Evolutionary conservation across 2,113 vertebrate genomes (phyloP).

Genomic region (Butorides virescens): DNA sequence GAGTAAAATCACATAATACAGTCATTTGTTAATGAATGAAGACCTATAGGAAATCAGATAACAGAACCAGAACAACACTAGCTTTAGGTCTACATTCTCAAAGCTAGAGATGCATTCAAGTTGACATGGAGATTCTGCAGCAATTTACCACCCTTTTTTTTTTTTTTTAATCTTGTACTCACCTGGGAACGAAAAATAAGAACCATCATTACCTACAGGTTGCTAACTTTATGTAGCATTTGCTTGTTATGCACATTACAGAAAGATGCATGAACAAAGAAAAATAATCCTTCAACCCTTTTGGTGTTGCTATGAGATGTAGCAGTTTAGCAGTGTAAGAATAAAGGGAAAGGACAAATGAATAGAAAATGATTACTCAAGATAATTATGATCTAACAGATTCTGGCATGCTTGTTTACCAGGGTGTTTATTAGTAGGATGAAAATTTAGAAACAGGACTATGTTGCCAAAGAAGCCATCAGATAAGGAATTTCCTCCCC

Average conservation of each 20-base stretch:
- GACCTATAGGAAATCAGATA: neutral
- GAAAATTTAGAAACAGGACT: neutral
- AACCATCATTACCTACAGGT: neutral
- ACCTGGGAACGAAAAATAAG: neutral
- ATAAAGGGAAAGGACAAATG: neutral
- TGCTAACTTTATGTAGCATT: neutral
- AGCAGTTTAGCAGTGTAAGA: neutral
- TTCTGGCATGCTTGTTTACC: neutral
- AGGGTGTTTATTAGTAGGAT: neutral
- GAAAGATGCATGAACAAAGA: neutral
- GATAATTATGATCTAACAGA: neutral
- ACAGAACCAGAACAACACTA: neutral
- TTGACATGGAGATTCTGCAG: neutral
- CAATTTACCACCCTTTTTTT: neutral
- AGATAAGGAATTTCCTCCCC: neutral
- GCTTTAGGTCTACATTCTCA: neutral
- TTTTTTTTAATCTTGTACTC: neutral
- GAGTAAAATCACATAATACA: neutral
- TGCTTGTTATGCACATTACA: neutral
- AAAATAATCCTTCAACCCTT: neutral
- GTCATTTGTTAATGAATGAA: neutral
- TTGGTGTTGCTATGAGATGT: neutral
- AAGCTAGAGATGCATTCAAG: neutral
- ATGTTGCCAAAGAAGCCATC: neutral
- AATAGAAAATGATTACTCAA: neutral